Evolutionary conservation across 2,113 vertebrate species (phyloP).

Genomic region (Cricetomys ansorgei): DNA sequence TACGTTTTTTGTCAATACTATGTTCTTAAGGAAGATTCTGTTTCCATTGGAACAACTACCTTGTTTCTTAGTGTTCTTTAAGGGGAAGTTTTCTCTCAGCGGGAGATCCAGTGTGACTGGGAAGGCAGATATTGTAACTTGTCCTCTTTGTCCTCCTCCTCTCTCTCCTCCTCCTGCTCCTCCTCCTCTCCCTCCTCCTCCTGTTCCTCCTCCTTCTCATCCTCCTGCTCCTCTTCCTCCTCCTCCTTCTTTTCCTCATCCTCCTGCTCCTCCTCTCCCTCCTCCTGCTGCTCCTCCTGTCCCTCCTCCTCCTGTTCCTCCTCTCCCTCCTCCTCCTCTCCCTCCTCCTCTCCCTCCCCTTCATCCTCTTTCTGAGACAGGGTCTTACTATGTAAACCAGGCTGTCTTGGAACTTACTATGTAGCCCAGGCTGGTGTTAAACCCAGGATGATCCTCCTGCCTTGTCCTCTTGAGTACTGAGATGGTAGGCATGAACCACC

Average conservation of each 20-base stretch:
- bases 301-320: not conserved
- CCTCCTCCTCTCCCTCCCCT: no score
- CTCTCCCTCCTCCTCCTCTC: no score
- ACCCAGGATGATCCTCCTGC: not conserved
- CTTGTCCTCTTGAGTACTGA: not conserved
- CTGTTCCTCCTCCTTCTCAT: not conserved
- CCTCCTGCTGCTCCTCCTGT: not conserved
- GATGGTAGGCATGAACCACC: not conserved
- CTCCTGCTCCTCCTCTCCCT: not conserved
- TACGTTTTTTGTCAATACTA: not conserved
- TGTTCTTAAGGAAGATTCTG: not conserved
- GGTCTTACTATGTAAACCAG: not conserved
- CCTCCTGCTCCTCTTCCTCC: not conserved
- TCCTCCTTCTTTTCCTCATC: not conserved
- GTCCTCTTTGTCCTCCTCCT: not conserved
- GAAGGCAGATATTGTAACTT: no score
- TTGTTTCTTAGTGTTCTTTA: not conserved
- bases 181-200: rapidly evolving
- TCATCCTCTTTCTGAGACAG: not conserved
- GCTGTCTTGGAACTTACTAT: not conserved
- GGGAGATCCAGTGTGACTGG: not conserved
- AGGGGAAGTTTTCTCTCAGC: not conserved
- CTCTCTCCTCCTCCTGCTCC: rapidly evolving
- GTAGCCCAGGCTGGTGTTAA: not conserved
- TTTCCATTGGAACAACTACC: not conserved